A percentile compares a stretch with the other conserved stretches of the same genome.
phyloP scores from a whole-genome alignment of 2,888 invertebrate species.

The Tridacna gigas region DNA sequence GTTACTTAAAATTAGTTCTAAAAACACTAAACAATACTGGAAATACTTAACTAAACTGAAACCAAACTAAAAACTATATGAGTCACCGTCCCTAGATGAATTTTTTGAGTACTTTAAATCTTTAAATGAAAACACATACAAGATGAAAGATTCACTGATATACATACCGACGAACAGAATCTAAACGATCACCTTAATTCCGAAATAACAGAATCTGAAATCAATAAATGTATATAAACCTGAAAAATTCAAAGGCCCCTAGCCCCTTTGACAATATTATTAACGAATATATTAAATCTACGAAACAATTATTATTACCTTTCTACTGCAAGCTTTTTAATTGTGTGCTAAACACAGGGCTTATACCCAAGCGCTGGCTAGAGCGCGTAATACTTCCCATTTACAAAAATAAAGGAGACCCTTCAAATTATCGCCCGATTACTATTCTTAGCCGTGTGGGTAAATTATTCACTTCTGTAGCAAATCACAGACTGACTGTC shows the following conservation, averaged over 20 bases:
- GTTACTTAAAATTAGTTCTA: too few species aligned
- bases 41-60: too few species aligned
- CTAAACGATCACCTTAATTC: background rate
- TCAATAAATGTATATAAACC: background rate
- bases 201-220: slow-evolving; percentile 7
- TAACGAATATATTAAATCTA: slow-evolving; percentile 21
- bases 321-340: background rate
- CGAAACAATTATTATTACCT: background rate
- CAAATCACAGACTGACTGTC: background rate
- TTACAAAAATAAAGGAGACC: background rate
- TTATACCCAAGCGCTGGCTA: background rate
- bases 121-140: too few species aligned
- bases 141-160: too few species aligned
- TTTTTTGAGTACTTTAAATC: too few species aligned
- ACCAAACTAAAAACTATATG: too few species aligned
- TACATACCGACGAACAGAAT: background rate
- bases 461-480: background rate
- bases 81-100: too few species aligned
- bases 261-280: background rate
- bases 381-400: background rate
- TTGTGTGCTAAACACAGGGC: background rate
- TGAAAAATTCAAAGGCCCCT: background rate
- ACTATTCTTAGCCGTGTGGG: background rate
- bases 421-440: background rate
- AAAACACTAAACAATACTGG: too few species aligned